Percentiles rank a stretch among this genome's conserved stretches.
These are phyloP conservation scores for Germaria angustata DNA, from an alignment of 2,888 invertebrate genomes.

Conservation along the genomic window DNA sequence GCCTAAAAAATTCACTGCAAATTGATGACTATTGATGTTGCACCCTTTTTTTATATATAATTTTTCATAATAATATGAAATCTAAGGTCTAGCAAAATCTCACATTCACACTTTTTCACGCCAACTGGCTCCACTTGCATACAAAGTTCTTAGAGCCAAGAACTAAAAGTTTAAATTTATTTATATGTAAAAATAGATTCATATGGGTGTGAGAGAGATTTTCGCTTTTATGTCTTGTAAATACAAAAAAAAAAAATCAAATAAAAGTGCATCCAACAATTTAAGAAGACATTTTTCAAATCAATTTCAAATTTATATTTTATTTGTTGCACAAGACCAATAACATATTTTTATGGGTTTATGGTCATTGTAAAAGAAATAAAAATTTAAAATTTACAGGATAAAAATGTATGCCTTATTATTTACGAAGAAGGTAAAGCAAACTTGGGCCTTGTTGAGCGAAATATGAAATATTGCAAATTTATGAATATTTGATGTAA, in stretches of 20 bases:
- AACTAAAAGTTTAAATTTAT: conserved; percentile 57
- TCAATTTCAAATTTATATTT: conserved; percentile 63
- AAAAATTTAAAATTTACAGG: conserved; percentile 7
- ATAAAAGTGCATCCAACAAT: conserved; percentile 41
- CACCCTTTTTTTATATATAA: neutral
- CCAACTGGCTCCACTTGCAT: conserved; percentile 31
- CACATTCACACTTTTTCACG: neutral
- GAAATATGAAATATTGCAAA: neutral
- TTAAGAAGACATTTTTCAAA: conserved; percentile 59
- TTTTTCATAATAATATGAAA: neutral
- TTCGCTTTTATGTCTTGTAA: neutral
- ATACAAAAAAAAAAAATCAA: neutral
- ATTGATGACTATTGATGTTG: too few species aligned
- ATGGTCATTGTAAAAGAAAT: conserved; percentile 7
- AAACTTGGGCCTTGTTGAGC: neutral
- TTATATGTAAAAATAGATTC: conserved; percentile 60
- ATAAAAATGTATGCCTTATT: conserved; percentile 5
- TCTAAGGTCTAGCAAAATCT: neutral
- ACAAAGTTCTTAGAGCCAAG: conserved; percentile 21
- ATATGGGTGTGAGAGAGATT: conserved; percentile 27
- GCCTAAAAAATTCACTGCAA: too few species aligned
- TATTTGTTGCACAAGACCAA: conserved; percentile 23
- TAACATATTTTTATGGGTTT: conserved; percentile 30
- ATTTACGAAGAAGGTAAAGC: neutral
- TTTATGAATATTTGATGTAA: too few species aligned